Percentiles rank a stretch among this genome's conserved stretches.
These are phyloP conservation scores for Drosophila sordidula DNA, from an alignment of 2,888 invertebrate genomes.

Conservation along the genomic window DNA sequence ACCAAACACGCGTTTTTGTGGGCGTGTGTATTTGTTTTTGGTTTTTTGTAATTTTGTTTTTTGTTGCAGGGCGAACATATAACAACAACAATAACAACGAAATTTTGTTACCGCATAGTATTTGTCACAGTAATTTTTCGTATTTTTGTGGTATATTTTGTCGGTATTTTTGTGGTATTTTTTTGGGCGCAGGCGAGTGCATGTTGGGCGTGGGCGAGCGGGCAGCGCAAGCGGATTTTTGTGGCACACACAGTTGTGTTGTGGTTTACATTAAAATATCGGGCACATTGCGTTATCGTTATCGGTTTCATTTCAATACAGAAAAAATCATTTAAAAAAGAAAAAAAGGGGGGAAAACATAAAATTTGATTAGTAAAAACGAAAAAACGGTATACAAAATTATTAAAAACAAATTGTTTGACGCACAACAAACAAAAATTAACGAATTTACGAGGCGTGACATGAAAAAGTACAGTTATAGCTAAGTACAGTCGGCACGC, in stretches of 20 bases:
- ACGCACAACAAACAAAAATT: slow-evolving; percentile 43
- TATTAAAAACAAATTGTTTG: slow-evolving; percentile 49
- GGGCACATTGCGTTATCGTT: slow-evolving; percentile 72
- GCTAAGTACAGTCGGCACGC: slow-evolving; percentile 2
- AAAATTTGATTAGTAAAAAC: slow-evolving; percentile 77
- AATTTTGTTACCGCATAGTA: slow-evolving; percentile 72
- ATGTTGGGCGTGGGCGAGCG: slow-evolving; percentile 59
- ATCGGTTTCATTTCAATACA: slow-evolving; percentile 86
- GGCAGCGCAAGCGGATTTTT: slow-evolving; percentile 57
- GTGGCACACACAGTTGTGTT: slow-evolving; percentile 19
- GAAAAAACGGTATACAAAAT: slow-evolving; percentile 67
- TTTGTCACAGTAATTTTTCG: slow-evolving; percentile 52
- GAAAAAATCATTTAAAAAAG: slow-evolving; percentile 55
- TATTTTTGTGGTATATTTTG: slow-evolving; percentile 33
- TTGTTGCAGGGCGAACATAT: slow-evolving; percentile 68
- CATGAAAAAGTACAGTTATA: slow-evolving; percentile 31
- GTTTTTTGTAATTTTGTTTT: slow-evolving; percentile 16
- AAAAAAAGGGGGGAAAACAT: slow-evolving; percentile 64
- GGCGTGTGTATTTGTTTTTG: slow-evolving; percentile 28
- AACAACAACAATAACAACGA: slow-evolving; percentile 78
- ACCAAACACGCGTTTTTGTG: slow-evolving; percentile 23
- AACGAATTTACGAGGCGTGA: slow-evolving; percentile 41
- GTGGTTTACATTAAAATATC: slow-evolving; percentile 31
- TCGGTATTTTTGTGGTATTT: slow-evolving; percentile 41
- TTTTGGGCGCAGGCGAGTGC: slow-evolving; percentile 67